phyloP scores from a whole-genome alignment of 2,888 invertebrate species.

The Eupelmus urozonus region DNA sequence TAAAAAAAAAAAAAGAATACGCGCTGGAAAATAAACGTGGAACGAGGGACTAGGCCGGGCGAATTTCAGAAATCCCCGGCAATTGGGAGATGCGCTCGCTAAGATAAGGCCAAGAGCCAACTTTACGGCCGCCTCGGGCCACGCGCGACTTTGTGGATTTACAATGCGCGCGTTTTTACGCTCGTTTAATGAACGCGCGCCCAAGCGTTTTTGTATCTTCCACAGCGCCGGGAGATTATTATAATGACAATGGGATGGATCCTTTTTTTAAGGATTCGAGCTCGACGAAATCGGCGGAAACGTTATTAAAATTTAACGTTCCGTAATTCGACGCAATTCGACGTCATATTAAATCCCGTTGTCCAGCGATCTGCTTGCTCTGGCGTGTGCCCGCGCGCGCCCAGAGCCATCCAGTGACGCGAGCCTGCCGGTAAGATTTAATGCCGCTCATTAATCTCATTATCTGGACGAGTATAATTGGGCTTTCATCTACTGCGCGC shows the following conservation, averaged over 20 bases:
- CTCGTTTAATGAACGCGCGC: background rate
- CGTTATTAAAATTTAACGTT: constrained; percentile 29
- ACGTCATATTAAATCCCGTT: background rate
- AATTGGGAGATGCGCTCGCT: no score
- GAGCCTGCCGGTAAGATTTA: constrained; percentile 11
- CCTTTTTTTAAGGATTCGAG: no score
- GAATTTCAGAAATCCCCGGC: no score
- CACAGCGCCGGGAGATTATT: no score
- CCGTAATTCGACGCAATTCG: background rate
- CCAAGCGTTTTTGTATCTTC: no score
- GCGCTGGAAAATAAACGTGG: background rate
- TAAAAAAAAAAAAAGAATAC: background rate
- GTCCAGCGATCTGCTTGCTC: no score
- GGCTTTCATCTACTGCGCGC: constrained; percentile 18
- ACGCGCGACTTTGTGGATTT: no score
- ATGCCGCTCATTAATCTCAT: constrained; percentile 36
- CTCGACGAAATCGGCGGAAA: background rate
- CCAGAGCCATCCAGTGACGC: background rate
- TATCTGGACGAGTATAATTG: constrained; percentile 28
- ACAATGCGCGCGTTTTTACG: background rate
- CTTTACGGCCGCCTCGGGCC: no score
- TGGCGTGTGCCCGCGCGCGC: background rate
- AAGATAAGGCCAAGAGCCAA: no score
- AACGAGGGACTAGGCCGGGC: background rate
- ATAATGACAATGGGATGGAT: background rate